phyloP scores from a whole-genome alignment of 1,140 invertebrate species.

The Lerema accius region DNA sequence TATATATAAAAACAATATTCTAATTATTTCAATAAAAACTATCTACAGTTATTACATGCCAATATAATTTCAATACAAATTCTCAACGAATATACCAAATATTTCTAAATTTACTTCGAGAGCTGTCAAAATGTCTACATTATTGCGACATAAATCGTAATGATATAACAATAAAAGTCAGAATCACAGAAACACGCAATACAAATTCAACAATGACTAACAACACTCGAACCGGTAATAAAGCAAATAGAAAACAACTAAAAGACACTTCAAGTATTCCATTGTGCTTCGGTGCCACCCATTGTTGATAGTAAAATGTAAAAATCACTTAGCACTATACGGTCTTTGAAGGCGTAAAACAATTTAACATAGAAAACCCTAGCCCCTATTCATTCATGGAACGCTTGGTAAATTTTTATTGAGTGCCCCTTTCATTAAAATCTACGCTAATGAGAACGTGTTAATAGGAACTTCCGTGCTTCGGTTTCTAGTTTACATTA shows the following conservation, averaged over 20 bases:
- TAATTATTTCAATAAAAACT: no score
- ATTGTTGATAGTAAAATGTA: conserved; percentile 44
- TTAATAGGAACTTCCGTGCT: conserved; percentile 58
- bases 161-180: conserved; percentile 23
- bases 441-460: conserved; percentile 51
- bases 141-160: conserved; percentile 25
- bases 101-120: no score
- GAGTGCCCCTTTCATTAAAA: conserved; percentile 52
- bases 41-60: no score
- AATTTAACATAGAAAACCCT: conserved; percentile 44
- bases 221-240: conserved; percentile 37
- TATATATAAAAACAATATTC: no score
- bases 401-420: conserved; percentile 44
- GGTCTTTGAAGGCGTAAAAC: conserved; percentile 49
- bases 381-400: conserved; percentile 35
- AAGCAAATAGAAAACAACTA: conserved; percentile 42
- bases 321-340: conserved; percentile 39
- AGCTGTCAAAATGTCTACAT: no score
- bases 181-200: conserved; percentile 27
- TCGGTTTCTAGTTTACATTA: conserved; percentile 36
- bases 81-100: no score
- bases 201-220: conserved; percentile 38
- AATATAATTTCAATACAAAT: no score
- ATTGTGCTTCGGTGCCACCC: conserved; percentile 33
- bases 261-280: conserved; percentile 39